A percentile compares a stretch with the other conserved stretches of the same genome.
These are phyloP conservation scores for Adoxophyes honmai DNA, from an alignment of 1,140 invertebrate genomes.

Conservation along the genomic window DNA sequence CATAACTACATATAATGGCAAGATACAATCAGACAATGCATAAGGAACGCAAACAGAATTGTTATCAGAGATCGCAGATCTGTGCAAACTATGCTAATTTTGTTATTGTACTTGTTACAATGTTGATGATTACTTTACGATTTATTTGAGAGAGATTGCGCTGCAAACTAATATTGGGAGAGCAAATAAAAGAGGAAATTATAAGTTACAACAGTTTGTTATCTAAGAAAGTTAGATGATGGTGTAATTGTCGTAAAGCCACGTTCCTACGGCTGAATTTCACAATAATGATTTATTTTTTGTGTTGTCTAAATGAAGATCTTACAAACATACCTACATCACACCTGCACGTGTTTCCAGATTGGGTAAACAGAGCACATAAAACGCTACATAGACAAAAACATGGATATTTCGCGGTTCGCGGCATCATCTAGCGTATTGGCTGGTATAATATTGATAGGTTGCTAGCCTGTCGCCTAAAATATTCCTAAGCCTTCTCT, in stretches of 20 bases:
- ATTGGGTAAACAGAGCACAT: too few relatives aligned
- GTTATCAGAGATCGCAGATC: constrained; percentile 11
- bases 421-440: too few relatives aligned
- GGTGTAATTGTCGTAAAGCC: constrained; percentile 20
- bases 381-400: too few relatives aligned
- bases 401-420: too few relatives aligned
- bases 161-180: constrained; percentile 29
- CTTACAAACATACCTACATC: too few relatives aligned
- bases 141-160: constrained; percentile 1
- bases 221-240: constrained; percentile 13
- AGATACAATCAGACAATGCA: not conserved
- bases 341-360: too few relatives aligned
- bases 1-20: not conserved
- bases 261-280: not conserved
- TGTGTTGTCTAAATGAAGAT: too few relatives aligned
- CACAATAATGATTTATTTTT: not conserved
- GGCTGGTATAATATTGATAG: too few relatives aligned
- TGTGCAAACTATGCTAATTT: constrained; percentile 40
- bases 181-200: constrained; percentile 39
- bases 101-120: constrained; percentile 48
- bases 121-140: constrained; percentile 30
- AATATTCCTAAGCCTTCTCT: too few relatives aligned
- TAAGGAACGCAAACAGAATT: not conserved
- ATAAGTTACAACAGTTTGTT: constrained; percentile 11
- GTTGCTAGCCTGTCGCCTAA: too few relatives aligned